These are phyloP conservation scores for Anguilla anguilla DNA, from an alignment of 2,797 vertebrate species.

Conservation along the genomic window DNA sequence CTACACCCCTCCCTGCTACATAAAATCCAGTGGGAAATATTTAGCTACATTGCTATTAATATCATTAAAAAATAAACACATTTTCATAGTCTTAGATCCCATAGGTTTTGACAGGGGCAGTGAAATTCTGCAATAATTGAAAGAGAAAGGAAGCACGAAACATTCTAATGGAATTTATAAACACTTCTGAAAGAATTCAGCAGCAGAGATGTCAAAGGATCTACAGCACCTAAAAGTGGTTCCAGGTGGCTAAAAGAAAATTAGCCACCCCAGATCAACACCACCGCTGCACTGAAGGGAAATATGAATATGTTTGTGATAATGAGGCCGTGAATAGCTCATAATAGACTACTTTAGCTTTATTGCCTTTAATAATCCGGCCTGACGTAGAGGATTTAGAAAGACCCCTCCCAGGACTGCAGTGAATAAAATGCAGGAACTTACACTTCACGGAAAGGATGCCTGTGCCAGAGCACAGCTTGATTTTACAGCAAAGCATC, in stretches of 20 bases:
- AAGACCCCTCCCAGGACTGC: constrained; percentile 46
- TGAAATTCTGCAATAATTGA: constrained; percentile 55
- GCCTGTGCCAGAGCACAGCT: constrained; percentile 56
- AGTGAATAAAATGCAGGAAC: constrained; percentile 52
- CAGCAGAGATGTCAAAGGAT: constrained; percentile 53
- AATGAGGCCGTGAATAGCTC: constrained; percentile 20
- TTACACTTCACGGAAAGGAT: constrained; percentile 48
- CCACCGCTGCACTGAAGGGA: not conserved
- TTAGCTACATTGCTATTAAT: constrained; percentile 50
- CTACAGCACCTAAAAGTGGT: constrained; percentile 66
- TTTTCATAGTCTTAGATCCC: constrained; percentile 39
- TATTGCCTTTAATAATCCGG: constrained; percentile 73
- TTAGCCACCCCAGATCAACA: not conserved
- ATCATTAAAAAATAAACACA: constrained; percentile 48
- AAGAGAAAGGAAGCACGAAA: constrained; percentile 50
- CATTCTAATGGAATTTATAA: constrained; percentile 63
- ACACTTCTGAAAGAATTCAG: constrained; percentile 63
- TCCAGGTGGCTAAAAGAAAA: constrained; percentile 53
- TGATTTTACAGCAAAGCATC: constrained; percentile 70
- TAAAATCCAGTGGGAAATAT: constrained; percentile 46
- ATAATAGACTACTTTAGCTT: constrained; percentile 55
- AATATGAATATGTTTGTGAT: constrained; percentile 14
- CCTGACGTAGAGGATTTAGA: constrained; percentile 67
- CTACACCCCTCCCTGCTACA: constrained; percentile 49
- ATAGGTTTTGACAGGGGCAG: constrained; percentile 49